A percentile compares a stretch with the other conserved stretches of the same genome.
These are phyloP conservation scores for Graptemys geographica DNA, from an alignment of 2,797 vertebrate species.

Conservation along the genomic window DNA sequence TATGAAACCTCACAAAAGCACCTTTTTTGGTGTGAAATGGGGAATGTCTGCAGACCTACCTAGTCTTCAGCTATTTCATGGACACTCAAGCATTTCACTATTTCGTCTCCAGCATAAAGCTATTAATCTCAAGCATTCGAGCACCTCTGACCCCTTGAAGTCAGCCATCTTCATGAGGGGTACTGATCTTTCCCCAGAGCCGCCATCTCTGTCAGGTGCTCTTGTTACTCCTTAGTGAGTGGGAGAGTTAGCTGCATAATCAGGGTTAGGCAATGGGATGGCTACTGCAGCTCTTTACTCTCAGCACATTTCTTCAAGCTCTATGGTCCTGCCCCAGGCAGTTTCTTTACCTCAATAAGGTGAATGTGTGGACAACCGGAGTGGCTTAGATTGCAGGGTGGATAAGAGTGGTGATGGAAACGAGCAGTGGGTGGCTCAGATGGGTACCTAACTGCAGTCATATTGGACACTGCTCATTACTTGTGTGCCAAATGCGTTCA, in stretches of 20 bases:
- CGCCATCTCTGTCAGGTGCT: slow-evolving; percentile 39
- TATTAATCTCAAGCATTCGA: not conserved
- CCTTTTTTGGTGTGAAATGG: slow-evolving; percentile 10
- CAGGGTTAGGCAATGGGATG: not conserved
- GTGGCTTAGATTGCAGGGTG: slow-evolving; percentile 67
- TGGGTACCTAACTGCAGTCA: slow-evolving; percentile 45
- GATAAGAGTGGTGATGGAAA: slow-evolving; percentile 63
- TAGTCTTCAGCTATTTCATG: slow-evolving; percentile 40
- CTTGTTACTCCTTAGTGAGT: slow-evolving; percentile 69
- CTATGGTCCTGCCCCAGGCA: slow-evolving; percentile 28
- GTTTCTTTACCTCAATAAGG: not conserved
- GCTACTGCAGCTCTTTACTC: slow-evolving; percentile 58
- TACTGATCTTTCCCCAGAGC: not conserved
- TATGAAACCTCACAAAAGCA: not conserved
- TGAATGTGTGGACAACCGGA: slow-evolving; percentile 62
- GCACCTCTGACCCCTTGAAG: slow-evolving; percentile 30
- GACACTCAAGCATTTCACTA: not conserved
- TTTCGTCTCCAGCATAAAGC: not conserved
- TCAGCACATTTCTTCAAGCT: slow-evolving; percentile 67
- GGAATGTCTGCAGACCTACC: slow-evolving; percentile 23
- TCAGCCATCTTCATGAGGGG: not conserved
- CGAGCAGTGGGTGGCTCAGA: slow-evolving; percentile 63
- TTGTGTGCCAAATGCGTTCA: slow-evolving; percentile 66
- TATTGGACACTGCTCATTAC: slow-evolving; percentile 67
- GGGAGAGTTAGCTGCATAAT: slow-evolving; percentile 60